Evolutionary conservation across 2,888 invertebrate species (phyloP), one percentile per base, ranked within the genome.

Genomic region (Drosophila limbata): DNA sequence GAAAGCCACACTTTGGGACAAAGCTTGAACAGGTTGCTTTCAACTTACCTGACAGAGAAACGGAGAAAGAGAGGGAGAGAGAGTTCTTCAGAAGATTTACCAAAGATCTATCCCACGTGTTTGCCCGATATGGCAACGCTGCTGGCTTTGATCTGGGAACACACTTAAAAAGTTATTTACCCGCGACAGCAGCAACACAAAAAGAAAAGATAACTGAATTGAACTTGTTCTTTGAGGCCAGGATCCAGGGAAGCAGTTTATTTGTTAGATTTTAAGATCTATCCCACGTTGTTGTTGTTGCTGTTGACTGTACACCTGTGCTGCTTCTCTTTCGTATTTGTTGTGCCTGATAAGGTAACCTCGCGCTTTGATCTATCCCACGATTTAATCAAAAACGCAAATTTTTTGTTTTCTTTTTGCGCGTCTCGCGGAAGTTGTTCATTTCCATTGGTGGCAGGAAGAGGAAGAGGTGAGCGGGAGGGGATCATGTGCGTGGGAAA

Each of bases 371-470:
- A 79, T 79, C 79, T 80, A 81, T 89, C 89, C 88, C 89, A 89
- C 88, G 88, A 88, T 88, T 88, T 83, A 86, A 89, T 89, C 84
- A 88, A 86, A 89, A 90, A 86, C 84, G 85, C 85, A 87, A 90
- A 90, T 88, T 82, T 71, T n/a, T 61, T 25, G 52, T 40, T 73
- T 67, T 59, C 19, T 75, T 48, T 56, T 60, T 56, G 71, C 67
- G 55, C 68, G 19, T 37, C 45, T 76, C 62, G 77, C 81, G 88
- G 88, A 86, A 85, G 88, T 86, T 71, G 81, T 76, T 69, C 19
- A 59, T 73, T 77, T 67, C 68, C 63, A 77, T 72, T 69, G 55
- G 60, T 40, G 50, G 39, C 63, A 42, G 76, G 53, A 60, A 64
- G 48, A 57, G 76, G 53, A 60, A 57, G 48, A 47, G 35, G 2